Percentiles rank a stretch among this genome's conserved stretches.
Conservation (phyloP, 2,113 vertebrate species). For the Corvus moneduloides region DNA sequence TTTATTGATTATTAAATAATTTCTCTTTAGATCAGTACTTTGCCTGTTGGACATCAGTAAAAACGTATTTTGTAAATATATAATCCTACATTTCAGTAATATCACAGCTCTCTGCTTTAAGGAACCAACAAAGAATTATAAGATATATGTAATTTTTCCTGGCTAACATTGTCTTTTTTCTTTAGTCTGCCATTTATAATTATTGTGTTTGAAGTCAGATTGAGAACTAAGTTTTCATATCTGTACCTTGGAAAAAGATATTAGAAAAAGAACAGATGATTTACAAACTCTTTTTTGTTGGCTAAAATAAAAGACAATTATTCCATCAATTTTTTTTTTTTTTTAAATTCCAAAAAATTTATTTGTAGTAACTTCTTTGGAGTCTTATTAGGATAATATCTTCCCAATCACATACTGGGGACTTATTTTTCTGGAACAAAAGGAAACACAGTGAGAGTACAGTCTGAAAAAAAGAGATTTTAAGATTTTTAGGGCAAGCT, state of each 20-base stretch:
- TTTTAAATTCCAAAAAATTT: neutral
- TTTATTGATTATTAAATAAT: neutral
- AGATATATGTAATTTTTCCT: neutral
- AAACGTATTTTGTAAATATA: neutral
- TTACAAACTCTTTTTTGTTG: neutral
- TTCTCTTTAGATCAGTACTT: neutral
- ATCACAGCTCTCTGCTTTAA: neutral
- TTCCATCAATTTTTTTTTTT: neutral
- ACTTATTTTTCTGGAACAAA: slow-evolving; percentile 35
- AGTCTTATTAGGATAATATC: neutral
- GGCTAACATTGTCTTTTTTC: neutral
- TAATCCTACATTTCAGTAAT: neutral
- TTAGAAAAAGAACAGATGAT: neutral
- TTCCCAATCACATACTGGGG: neutral
- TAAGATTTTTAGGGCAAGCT: neutral
- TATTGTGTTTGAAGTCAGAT: neutral
- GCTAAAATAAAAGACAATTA: neutral
- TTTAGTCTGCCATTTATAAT: neutral
- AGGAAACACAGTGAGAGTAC: neutral
- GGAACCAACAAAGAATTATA: neutral
- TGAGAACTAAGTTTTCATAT: neutral
- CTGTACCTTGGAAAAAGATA: neutral
- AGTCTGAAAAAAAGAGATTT: neutral
- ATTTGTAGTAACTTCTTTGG: neutral
- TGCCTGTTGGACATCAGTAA: neutral